Percentiles rank a stretch among this genome's conserved stretches.
These are phyloP conservation scores for Dendronephthya gigantea DNA, from an alignment of 64 coral and sea anemone genomes.

Conservation along the genomic window DNA sequence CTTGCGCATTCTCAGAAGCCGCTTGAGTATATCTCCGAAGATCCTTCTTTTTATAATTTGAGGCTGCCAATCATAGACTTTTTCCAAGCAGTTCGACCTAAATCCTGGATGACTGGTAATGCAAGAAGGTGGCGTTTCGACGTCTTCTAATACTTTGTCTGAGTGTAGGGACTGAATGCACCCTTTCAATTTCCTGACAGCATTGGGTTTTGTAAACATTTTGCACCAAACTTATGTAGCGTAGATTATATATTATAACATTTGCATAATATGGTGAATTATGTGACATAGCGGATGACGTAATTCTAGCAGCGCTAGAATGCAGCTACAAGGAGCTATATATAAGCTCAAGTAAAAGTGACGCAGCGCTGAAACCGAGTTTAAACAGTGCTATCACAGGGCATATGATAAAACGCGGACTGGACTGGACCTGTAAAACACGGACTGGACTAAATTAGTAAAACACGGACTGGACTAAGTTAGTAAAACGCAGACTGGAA, in stretches of 20 bases:
- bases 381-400: no score
- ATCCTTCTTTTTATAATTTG: constrained; percentile 6
- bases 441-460: no score
- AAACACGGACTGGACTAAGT: no score
- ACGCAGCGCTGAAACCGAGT: no score
- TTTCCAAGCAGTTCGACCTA: neutral
- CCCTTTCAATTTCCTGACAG: constrained; percentile 12
- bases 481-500: no score
- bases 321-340: no score
- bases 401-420: no score
- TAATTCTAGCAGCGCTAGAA: no score
- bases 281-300: no score
- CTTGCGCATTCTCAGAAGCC: neutral
- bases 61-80: neutral
- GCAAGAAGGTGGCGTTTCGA: neutral
- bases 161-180: neutral
- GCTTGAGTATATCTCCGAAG: neutral
- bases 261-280: no score
- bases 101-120: neutral
- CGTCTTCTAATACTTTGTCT: neutral
- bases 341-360: no score
- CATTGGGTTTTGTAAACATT: neutral
- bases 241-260: neutral
- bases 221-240: neutral
- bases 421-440: no score